These are phyloP conservation scores for Criorhina ranunculi DNA, from an alignment of 2,888 invertebrate species.

Conservation along the genomic window DNA sequence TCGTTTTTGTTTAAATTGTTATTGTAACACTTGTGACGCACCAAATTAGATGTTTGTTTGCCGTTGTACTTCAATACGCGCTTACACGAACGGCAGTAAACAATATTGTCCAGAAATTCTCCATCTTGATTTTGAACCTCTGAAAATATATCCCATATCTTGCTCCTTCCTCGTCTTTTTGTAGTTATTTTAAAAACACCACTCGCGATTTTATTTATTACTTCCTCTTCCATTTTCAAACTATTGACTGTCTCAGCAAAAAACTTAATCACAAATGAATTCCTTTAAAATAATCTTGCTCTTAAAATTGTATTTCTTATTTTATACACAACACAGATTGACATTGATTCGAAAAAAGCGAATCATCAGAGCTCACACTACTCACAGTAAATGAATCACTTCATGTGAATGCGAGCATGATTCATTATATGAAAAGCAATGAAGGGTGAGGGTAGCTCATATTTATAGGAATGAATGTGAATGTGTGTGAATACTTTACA, in stretches of 20 bases:
- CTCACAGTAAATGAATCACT: too few relatives aligned
- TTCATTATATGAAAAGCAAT: too few relatives aligned
- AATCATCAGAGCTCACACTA: too few relatives aligned
- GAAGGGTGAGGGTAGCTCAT: too few relatives aligned
- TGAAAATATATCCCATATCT: constrained; percentile 10
- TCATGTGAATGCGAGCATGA: too few relatives aligned
- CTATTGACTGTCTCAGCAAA: not conserved
- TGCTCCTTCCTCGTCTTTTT: constrained; percentile 13
- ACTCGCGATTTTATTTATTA: constrained; percentile 4
- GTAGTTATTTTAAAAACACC: not conserved
- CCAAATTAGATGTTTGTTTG: constrained; percentile 14
- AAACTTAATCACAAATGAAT: too few relatives aligned
- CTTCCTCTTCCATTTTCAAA: constrained; percentile 11
- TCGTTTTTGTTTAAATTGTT: not conserved
- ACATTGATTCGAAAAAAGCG: too few relatives aligned
- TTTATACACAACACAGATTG: too few relatives aligned
- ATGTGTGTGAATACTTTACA: too few relatives aligned
- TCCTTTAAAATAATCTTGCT: too few relatives aligned
- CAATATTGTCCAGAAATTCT: not conserved
- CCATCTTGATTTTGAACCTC: not conserved
- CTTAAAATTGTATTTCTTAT: too few relatives aligned
- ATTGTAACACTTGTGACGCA: constrained; percentile 6
- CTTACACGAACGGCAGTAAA: constrained; percentile 9
- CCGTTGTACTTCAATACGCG: constrained; percentile 4
- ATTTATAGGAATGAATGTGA: too few relatives aligned